Evolutionary conservation across 1,140 invertebrate species (phyloP), one percentile per base, ranked within the genome.

Genomic region (Drosophila trapezifrons): DNA sequence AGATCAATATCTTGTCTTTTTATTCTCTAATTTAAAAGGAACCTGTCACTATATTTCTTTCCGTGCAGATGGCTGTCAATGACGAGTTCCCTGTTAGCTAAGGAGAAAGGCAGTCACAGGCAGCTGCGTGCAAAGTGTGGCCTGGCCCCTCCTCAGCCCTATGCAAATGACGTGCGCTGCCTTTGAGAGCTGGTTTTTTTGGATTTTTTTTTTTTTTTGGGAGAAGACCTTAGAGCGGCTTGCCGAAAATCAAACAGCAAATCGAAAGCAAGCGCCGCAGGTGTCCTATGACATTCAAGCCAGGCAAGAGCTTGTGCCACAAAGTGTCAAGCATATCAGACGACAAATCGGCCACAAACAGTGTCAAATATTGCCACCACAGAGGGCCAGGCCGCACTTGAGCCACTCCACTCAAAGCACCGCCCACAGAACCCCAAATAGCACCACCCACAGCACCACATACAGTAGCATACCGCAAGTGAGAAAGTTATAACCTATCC

Each of bases 301-400:
- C 54, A 8, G 18, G 35, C 20, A n/a, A n/a, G n/a, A n/a, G 54
- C n/a, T 56, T 35, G 47, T 6, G 45, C 45, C 69, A 22, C 69
- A 71, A 58, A 58, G 43, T 72, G 66, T 72, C 43, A 45, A 45
- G n/a, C 43, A 71, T 72, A 58, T 72, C 52, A 71, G 56, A 49
- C 25, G 52, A 71, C 43, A 72, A 71, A 49, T 58, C 38, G 42
- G 17, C 66, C 69, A 56, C 69, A 72, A 58, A 71, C 43, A 71
- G 18, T 71, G 65, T 49, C 69, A 57, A 70, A 70, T 46, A 70
- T 64, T 51, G 35, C 32, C 59, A 67, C 64, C 59, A 17, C 60
- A 65, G 27, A 18, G 62, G 62, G 62, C 46, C 37, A 17, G 35
- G 22, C 35, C 66, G 46, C 32, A 46, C 32, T 40, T 32, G 13